Base-by-base conservation (phyloP, 1,140 invertebrate species). In the Drosophila truncata region DNA sequence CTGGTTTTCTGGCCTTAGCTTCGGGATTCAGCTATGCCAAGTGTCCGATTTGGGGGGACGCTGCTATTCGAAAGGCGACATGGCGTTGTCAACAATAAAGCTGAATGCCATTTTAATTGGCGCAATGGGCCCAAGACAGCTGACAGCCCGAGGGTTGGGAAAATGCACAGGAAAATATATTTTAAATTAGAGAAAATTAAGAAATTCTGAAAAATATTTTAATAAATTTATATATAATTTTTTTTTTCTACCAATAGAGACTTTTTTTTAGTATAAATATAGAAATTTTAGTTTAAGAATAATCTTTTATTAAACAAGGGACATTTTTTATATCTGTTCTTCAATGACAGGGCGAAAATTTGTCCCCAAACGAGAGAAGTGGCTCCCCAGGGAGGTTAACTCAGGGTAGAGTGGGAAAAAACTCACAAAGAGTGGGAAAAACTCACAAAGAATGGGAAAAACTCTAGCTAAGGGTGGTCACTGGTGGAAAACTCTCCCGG, bases 81-180 rank as follows among this genome's bases (percentile, higher is more conserved):
- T 4, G 33, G 39, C 33, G 46, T 50, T 58, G 54, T 41, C 66
- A 75, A 72, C 82, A 77, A 76, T 70, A 55, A 74, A 73, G 73
- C 75, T 55, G 79, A 88, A 88, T 81, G 78, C 80, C 85, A 90
- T 80, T 90, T 88, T 90, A 88, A 88, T 88, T 88, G 81, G 69
- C 80, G 85, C 80, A 67, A 50, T 55, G 84, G 77, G 69, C 59
- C 73, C 73, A 52, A 29, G 31, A 31, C 37, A 35, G 54, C 27
- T 88, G 76, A 63, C 83, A 80, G 54, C 39, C 44, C 10, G 25
- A 10, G 39, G 35, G 10, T 27, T 2, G 25, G 0, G 10, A 20
- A 55, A 16, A 9, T 39, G 29, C 58, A 75, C 57, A 55, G 9
- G 7, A 49, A 60, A n/a, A 9, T 18, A 41, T 27, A 18, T 25